Conservation (phyloP, 1,140 invertebrate species). For the Bombus confusus region DNA sequence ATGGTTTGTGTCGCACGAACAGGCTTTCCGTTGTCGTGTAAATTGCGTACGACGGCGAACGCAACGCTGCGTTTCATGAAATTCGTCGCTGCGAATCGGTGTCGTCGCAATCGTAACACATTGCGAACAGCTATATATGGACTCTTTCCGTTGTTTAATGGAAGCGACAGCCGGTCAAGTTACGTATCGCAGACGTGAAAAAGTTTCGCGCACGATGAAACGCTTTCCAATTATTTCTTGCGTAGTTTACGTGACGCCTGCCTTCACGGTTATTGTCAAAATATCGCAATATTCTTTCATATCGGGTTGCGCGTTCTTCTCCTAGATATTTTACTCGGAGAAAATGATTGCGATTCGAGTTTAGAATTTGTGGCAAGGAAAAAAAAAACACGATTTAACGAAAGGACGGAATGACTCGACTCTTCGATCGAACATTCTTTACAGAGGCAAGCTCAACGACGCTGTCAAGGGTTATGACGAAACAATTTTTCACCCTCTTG, state of each 20-base stretch:
- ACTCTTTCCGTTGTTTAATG: neutral
- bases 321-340: too few species aligned
- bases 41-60: neutral
- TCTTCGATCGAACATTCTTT: slow-evolving; percentile 30
- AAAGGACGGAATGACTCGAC: slow-evolving; percentile 47
- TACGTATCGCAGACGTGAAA: neutral
- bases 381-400: slow-evolving; percentile 52
- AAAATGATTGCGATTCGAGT: too few species aligned
- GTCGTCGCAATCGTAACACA: neutral
- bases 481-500: neutral
- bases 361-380: slow-evolving; percentile 1
- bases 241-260: neutral
- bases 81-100: neutral
- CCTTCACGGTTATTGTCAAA: too few species aligned
- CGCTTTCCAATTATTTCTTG: slow-evolving; percentile 30
- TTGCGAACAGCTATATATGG: neutral
- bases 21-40: neutral
- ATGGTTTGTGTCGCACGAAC: neutral
- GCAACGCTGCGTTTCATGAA: neutral
- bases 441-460: slow-evolving; percentile 14
- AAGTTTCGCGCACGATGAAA: slow-evolving; percentile 19
- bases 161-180: neutral
- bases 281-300: too few species aligned
- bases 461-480: slow-evolving; percentile 32
- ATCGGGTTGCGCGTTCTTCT: too few species aligned